Conservation (phyloP, 2,797 vertebrate species). For the Paguma larvata region DNA sequence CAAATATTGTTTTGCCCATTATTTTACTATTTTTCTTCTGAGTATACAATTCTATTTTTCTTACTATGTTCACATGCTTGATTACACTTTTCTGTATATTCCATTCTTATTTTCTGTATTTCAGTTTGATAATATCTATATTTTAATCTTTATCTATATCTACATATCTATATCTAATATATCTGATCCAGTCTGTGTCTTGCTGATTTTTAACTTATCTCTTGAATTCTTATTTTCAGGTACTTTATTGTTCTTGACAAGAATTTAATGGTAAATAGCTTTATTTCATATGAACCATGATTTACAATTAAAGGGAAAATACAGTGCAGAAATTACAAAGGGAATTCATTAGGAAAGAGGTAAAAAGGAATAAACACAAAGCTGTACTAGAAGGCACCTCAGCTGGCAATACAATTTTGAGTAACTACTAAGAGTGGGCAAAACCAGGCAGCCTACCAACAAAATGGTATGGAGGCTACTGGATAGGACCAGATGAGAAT, state of each 20-base stretch:
- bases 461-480: accelerated
- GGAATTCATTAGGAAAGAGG: neutral
- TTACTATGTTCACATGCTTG: neutral
- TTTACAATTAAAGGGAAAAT: neutral
- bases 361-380: neutral
- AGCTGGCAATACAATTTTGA: neutral
- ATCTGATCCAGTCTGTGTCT: neutral
- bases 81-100: neutral
- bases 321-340: neutral
- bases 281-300: neutral
- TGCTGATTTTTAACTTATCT: neutral
- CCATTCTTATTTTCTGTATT: neutral
- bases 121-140: neutral
- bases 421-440: too few species aligned
- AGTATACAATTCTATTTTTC: neutral
- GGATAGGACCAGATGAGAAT: too few species aligned
- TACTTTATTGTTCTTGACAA: neutral
- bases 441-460: too few species aligned
- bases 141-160: neutral
- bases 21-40: neutral
- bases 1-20: neutral
- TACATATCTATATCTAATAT: neutral
- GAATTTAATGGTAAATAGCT: neutral
- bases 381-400: too few species aligned
- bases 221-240: neutral